Base-by-base conservation (phyloP, 2,113 vertebrate genomes). In the Larimichthys polyactis region DNA sequence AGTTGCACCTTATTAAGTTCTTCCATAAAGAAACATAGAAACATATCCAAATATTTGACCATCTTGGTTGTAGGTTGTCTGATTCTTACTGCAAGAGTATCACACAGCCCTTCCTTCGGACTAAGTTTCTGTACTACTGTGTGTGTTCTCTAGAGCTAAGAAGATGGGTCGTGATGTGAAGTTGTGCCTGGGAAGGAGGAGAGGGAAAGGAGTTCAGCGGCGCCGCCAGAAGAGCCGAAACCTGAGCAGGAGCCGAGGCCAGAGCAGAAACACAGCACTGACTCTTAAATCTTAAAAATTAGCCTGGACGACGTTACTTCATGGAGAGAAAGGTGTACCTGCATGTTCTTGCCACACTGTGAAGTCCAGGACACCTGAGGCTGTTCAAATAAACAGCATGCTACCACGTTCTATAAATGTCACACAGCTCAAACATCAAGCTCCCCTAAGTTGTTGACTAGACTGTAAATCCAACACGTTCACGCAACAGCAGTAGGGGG, bases 101-200 rank as follows among this genome's bases (percentile, higher is more conserved):
- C 12, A 22, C 8, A 2, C 65, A 71, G n/a, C n/a, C 54, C n/a
- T 69, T 29, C 17, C 5, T 44, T 7, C 46, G 14, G 16, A 6
- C 46, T 80, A 27, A 76, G 14, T 4, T 24, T 32, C 7, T 48
- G 15, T 58, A 20, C 15, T 59, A 20, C 11, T 85, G 52, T 40
- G 15, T 78, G 54, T 90, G 2, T 60, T 80, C 70, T 77, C 48
- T 22, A 88, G 94, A 81, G 46, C 83, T 79, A 69, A 78, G 0
- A 71, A 65, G 14, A 0, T 82, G 52, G 88, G 87, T 49, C 89
- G 74, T 11, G 70, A 93, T 75, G 72, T 17, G 17, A 91, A 71
- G 55, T 29, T 59, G 40, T 96, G 95, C 64, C 51, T 95, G 52
- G 83, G 20, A 73, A 84, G 85, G 44, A 86, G 48, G 32, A 86